These are phyloP conservation scores for Camelus dromedarius DNA, from an alignment of 2,113 vertebrate species.

Conservation along the genomic window DNA sequence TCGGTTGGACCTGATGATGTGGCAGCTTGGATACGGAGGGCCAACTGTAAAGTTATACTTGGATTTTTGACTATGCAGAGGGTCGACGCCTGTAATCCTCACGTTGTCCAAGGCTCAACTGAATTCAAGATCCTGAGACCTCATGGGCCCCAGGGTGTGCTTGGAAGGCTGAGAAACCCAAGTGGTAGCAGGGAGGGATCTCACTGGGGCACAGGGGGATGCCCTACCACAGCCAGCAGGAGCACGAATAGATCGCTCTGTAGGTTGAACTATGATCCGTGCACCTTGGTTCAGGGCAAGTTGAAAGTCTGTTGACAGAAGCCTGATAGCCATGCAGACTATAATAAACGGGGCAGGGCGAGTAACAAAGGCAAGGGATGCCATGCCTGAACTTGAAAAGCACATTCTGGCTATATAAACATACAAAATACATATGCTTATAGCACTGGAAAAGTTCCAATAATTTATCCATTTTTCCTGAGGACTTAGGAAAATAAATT, in stretches of 20 bases:
- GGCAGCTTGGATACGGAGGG: not conserved
- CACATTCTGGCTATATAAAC: not conserved
- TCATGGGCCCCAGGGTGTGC: not conserved
- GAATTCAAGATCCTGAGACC: not conserved
- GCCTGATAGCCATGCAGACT: not conserved
- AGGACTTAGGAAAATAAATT: constrained; percentile 22
- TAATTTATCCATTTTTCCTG: not conserved
- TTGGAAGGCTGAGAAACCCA: not conserved
- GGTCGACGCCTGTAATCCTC: not conserved
- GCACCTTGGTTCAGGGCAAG: not conserved
- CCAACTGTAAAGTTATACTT: not conserved
- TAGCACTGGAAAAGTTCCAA: not conserved
- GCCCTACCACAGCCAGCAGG: not conserved
- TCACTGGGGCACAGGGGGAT: not conserved
- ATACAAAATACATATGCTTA: not conserved
- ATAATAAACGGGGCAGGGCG: not conserved
- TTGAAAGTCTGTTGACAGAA: not conserved
- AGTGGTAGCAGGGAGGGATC: not conserved
- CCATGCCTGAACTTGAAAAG: constrained; percentile 7
- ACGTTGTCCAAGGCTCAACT: not conserved
- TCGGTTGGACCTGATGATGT: not conserved
- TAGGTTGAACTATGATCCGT: not conserved
- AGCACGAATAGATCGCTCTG: not conserved
- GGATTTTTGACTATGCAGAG: not conserved
- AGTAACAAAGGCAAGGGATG: not conserved